Base-by-base conservation (phyloP, 2,888 invertebrate species). In the Eupithecia abbreviata region DNA sequence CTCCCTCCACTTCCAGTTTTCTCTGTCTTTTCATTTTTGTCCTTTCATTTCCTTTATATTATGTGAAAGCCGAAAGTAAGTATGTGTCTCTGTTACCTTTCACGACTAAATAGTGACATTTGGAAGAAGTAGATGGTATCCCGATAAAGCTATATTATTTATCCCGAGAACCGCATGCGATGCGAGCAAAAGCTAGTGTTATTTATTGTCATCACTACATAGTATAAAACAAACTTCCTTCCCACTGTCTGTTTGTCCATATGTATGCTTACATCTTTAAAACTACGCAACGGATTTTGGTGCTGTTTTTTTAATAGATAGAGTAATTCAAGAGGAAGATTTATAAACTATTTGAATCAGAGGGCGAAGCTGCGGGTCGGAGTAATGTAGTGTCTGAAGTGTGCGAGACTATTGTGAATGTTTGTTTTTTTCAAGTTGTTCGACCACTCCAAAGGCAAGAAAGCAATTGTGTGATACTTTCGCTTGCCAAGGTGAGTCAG, bases 381-480 rank as follows among this genome's bases (percentile, higher is more conserved):
- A 30, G 30, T 30, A 30, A 30, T 30, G 30, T 30, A 30, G 30
- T 30, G 30, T 55, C n/a, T 55, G n/a, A 7, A 55, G n/a, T 55
- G 55, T 51, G 30, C 30, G 5, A 51, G 7, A 6, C n/a, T 55
- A n/a, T 18, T 9, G 58, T 18, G 18, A 58, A n/a, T 18, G 9
- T 58, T 58, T 18, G n/a, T 9, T 58, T 58, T 58, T 9, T 18
- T 18, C 9, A 58, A 18, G n/a, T 58, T 18, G 18, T 58, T 55
- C n/a, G 55, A 9, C 58, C 58, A 9, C 18, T 18, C 18, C 18
- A 58, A 58, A 58, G n/a, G 18, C 58, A 58, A 18, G 58, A 58
- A 58, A 58, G 58, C 18, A 18, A n/a, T 18, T 58, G 58, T 55
- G 15, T 58, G 58, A 58, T 58, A 68, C 68, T 68, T 68, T 68